Evolutionary conservation across 2,888 invertebrate genomes (phyloP).

Genomic region (Lithophane semibrunnea): DNA sequence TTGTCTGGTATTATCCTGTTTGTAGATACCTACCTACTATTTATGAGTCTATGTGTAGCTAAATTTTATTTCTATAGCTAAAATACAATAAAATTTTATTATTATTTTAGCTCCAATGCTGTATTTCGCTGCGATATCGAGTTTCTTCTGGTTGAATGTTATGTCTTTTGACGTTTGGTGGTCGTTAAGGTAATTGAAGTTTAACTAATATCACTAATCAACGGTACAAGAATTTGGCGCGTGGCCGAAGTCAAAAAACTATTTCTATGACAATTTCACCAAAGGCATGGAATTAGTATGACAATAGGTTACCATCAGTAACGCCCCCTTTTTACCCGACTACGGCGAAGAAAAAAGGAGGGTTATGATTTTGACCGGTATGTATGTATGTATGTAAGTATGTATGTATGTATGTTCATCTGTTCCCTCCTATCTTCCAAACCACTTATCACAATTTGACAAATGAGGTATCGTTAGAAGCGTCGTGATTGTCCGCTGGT

Average conservation of each 20-base stretch:
- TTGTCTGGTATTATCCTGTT: background rate
- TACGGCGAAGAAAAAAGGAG: no score
- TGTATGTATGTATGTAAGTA: no score
- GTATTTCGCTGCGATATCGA: slow-evolving; percentile 49
- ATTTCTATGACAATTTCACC: background rate
- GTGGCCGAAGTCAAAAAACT: background rate
- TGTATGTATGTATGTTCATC: no score
- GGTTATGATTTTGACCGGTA: no score
- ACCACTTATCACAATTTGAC: no score
- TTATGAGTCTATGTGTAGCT: background rate
- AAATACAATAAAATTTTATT: background rate
- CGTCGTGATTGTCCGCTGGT: no score
- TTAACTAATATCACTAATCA: background rate
- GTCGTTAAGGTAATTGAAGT: slow-evolving; percentile 45
- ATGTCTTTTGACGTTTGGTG: slow-evolving; percentile 58
- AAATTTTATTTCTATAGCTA: background rate
- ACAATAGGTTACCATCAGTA: background rate
- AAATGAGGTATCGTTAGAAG: no score
- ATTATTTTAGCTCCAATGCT: slow-evolving; percentile 47
- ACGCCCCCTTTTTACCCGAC: no score
- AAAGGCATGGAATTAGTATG: background rate
- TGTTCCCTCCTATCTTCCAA: no score
- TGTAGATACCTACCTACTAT: background rate
- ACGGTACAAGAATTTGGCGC: background rate
- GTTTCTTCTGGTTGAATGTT: slow-evolving; percentile 61